Evolutionary conservation across 1,140 invertebrate genomes (phyloP).

Genomic region (Leptinotarsa undecemlineata): DNA sequence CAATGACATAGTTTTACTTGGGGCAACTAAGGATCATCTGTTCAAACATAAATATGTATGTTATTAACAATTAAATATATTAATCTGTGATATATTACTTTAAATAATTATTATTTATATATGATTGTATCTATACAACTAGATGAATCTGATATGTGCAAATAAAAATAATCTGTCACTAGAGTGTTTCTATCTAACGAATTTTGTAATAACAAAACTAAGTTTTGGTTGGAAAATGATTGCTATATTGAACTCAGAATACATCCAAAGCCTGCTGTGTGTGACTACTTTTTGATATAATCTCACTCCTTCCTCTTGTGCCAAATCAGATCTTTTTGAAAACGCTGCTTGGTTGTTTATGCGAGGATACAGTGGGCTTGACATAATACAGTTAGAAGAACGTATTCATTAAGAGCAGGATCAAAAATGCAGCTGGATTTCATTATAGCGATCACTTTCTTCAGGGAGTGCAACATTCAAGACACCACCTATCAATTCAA

Average conservation of each 20-base stretch:
- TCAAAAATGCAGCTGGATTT: too few species aligned
- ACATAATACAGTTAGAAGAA: too few species aligned
- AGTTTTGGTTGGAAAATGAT: conserved; percentile 15
- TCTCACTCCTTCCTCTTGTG: too few species aligned
- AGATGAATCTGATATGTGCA: conserved; percentile 32
- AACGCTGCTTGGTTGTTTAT: too few species aligned
- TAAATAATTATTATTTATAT: conserved; percentile 32
- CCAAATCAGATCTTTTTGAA: too few species aligned
- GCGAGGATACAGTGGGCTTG: too few species aligned
- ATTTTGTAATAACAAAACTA: conserved; percentile 14
- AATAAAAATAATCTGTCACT: conserved; percentile 23
- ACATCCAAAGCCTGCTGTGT: too few species aligned
- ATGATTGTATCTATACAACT: conserved; percentile 28
- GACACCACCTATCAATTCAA: background rate
- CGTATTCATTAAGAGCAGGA: too few species aligned
- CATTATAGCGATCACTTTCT: too few species aligned
- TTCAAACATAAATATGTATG: conserved; percentile 37
- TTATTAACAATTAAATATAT: conserved; percentile 35
- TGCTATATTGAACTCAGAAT: too few species aligned
- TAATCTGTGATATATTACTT: conserved; percentile 42
- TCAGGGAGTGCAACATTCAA: background rate
- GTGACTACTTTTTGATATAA: too few species aligned
- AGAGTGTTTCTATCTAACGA: background rate
- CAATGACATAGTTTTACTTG: background rate
- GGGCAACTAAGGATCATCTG: background rate